These are phyloP conservation scores for Xanthorhoe designata DNA, from an alignment of 2,888 invertebrate species.

Conservation along the genomic window DNA sequence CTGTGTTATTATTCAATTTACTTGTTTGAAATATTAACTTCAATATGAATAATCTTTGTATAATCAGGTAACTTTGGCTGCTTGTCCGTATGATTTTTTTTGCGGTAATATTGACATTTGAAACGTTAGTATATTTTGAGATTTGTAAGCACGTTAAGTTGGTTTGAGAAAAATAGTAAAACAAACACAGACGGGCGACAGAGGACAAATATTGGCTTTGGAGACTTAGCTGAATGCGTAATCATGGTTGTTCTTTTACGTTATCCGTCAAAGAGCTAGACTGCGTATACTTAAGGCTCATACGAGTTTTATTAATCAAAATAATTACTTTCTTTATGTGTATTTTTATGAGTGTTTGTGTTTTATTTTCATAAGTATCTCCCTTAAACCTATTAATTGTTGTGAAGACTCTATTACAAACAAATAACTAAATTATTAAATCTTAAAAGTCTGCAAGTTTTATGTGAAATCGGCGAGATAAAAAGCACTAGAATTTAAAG, in stretches of 20 bases:
- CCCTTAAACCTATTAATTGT: not conserved
- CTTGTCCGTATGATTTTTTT: conserved; percentile 33
- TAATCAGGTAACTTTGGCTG: conserved; percentile 45
- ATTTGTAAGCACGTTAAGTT: conserved; percentile 19
- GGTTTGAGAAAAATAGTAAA: conserved; percentile 27
- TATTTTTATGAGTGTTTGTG: conserved; percentile 8
- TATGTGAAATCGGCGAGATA: conserved; percentile 2
- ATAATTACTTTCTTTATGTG: conserved; percentile 10
- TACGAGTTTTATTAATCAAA: conserved; percentile 4
- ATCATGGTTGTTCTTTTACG: conserved; percentile 30
- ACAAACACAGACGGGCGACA: conserved; percentile 30
- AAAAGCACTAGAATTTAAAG: conserved; percentile 51
- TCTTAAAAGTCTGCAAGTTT: not conserved
- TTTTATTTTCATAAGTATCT: not conserved
- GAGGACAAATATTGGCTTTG: conserved; percentile 31
- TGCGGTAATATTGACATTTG: conserved; percentile 32
- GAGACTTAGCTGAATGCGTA: conserved; percentile 29
- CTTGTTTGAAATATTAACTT: conserved; percentile 78
- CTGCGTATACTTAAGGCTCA: conserved; percentile 12
- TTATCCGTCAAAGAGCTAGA: conserved; percentile 26
- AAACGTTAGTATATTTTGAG: conserved; percentile 28
- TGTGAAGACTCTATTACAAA: not conserved
- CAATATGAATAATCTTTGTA: conserved; percentile 59
- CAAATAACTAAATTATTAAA: not conserved
- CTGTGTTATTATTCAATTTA: conserved; percentile 83